A percentile compares a stretch with the other conserved stretches of the same genome.
Evolutionary conservation across 37 sponge, comb jelly and placozoan species (phyloP).

Genomic region (Cladorhizidae sp.): DNA sequence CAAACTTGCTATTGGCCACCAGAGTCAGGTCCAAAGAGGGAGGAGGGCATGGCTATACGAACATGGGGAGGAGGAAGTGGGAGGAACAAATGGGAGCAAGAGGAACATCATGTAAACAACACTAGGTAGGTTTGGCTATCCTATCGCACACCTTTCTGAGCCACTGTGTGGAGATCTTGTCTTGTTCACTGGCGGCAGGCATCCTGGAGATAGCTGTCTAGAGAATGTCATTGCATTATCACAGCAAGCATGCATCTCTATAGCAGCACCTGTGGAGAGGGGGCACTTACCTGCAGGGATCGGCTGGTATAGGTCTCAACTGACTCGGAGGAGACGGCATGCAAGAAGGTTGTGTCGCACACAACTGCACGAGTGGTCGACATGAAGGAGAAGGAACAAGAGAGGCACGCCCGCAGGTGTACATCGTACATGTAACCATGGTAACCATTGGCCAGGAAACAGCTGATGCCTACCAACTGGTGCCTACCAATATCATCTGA

Average conservation of each 20-base stretch:
- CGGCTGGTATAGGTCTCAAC: conserved; percentile 61
- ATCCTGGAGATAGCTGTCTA: too few species aligned
- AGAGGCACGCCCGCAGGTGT: conserved; percentile 8
- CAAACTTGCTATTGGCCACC: conserved; percentile 45
- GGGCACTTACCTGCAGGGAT: conserved; percentile 13
- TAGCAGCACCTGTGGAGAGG: not conserved
- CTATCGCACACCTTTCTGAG: too few species aligned
- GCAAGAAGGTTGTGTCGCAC: conserved; percentile 28
- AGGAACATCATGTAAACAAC: too few species aligned
- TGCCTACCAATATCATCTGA: conserved; percentile 8
- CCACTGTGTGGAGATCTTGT: too few species aligned
- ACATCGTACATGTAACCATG: conserved; percentile 67
- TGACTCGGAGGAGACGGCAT: conserved; percentile 43
- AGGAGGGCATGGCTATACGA: conserved; percentile 50
- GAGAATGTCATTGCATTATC: not conserved
- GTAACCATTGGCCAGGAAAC: conserved; percentile 47
- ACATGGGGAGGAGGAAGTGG: not conserved
- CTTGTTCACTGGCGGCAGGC: not conserved
- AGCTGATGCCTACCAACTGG: conserved; percentile 35
- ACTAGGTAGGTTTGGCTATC: too few species aligned
- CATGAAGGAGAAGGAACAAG: conserved; percentile 59
- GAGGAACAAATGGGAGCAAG: not conserved
- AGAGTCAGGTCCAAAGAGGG: conserved; percentile 62
- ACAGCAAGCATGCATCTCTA: not conserved
- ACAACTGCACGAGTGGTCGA: conserved; percentile 6